Percentiles rank a stretch among this genome's conserved stretches.
Evolutionary conservation across 2,797 vertebrate genomes (phyloP).

Genomic region (Leptodactylus fallax): DNA sequence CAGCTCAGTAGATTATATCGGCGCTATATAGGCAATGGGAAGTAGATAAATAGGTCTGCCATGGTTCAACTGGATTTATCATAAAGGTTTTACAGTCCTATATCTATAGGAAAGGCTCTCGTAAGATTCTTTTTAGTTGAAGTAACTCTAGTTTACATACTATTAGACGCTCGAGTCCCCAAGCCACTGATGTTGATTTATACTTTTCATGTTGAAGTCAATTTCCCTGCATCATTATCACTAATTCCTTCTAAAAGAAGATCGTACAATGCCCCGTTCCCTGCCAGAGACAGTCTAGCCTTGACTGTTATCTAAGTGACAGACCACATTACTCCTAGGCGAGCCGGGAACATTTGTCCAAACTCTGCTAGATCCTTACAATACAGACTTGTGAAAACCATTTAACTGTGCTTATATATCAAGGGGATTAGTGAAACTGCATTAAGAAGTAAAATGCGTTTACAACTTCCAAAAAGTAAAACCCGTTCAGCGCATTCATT

Average conservation of each 20-base stretch:
- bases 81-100: not conserved
- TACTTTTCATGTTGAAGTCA: conserved; percentile 16
- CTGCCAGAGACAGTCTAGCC: conserved; percentile 34
- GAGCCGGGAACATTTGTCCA: conserved; percentile 1
- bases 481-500: not conserved
- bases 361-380: not conserved
- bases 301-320: conserved; percentile 45
- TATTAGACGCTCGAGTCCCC: conserved; percentile 1
- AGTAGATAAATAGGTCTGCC: too few relatives aligned
- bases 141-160: not conserved
- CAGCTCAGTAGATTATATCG: too few relatives aligned
- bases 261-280: not conserved
- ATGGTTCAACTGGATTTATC: too few relatives aligned
- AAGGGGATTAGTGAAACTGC: conserved; percentile 11
- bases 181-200: conserved; percentile 32
- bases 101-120: not conserved
- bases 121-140: not conserved
- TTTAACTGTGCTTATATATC: conserved; percentile 26
- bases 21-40: too few relatives aligned
- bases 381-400: conserved; percentile 28
- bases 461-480: not conserved
- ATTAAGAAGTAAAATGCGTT: conserved; percentile 11
- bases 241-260: conserved; percentile 16
- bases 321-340: conserved; percentile 38
- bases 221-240: conserved; percentile 42